These are phyloP conservation scores for Ispidina lecontei DNA, from an alignment of 2,797 vertebrate species.

Conservation along the genomic window DNA sequence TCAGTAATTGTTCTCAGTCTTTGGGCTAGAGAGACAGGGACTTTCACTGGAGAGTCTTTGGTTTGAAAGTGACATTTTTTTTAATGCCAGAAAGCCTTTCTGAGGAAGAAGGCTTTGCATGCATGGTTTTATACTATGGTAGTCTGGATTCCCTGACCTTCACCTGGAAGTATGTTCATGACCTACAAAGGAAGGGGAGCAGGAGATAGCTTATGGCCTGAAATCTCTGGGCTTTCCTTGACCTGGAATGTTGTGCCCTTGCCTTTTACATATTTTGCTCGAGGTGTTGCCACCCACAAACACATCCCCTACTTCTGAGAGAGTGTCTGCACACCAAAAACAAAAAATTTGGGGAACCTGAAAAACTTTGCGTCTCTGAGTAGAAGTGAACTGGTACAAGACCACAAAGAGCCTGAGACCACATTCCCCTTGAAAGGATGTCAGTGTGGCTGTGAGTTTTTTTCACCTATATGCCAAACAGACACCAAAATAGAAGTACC, in stretches of 20 bases:
- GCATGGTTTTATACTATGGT: background rate
- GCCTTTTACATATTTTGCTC: accelerated
- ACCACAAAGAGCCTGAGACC: background rate
- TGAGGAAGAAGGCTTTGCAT: background rate
- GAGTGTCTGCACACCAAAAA: background rate
- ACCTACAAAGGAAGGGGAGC: background rate
- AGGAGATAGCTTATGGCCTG: background rate
- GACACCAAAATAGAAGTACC: conserved; percentile 65
- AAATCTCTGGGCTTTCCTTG: background rate
- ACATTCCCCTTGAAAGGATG: background rate
- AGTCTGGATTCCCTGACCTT: background rate
- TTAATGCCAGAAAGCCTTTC: background rate
- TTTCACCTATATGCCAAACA: conserved; percentile 42
- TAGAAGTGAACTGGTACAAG: background rate
- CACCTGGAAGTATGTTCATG: background rate
- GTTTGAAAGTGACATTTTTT: background rate
- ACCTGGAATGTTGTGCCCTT: background rate
- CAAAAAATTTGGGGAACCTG: background rate
- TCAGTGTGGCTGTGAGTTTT: background rate
- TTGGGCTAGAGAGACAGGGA: background rate
- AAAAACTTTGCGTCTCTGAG: background rate
- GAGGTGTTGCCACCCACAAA: background rate
- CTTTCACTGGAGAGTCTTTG: background rate
- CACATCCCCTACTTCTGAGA: accelerated
- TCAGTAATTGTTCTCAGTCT: background rate